These are phyloP conservation scores for Mylabris phalerata DNA, from an alignment of 1,140 invertebrate species.

Conservation along the genomic window DNA sequence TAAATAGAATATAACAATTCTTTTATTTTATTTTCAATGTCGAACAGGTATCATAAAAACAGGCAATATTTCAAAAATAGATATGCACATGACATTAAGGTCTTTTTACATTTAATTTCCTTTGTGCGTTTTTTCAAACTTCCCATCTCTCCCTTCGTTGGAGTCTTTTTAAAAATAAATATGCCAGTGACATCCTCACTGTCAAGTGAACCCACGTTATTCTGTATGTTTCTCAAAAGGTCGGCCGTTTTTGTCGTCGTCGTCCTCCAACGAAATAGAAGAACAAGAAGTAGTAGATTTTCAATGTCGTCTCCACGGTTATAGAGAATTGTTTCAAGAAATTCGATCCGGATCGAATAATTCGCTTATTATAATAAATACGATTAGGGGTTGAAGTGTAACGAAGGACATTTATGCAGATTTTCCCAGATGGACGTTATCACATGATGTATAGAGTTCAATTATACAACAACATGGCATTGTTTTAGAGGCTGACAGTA, in stretches of 20 bases:
- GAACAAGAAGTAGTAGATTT: slow-evolving; percentile 1
- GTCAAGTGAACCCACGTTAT: slow-evolving; percentile 32
- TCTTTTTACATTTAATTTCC: slow-evolving; percentile 5
- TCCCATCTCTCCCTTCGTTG: slow-evolving; percentile 20
- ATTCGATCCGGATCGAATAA: slow-evolving; percentile 1
- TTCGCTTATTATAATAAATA: too few relatives aligned
- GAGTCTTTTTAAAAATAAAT: slow-evolving; percentile 26
- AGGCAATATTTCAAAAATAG: neutral
- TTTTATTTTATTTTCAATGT: too few relatives aligned
- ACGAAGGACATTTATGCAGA: slow-evolving; percentile 20
- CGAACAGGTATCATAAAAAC: too few relatives aligned
- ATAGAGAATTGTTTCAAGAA: slow-evolving; percentile 10
- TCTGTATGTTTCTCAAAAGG: slow-evolving; percentile 5
- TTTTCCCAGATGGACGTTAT: slow-evolving; percentile 31
- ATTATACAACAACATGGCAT: slow-evolving; percentile 37
- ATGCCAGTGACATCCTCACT: slow-evolving; percentile 29
- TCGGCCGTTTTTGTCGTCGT: slow-evolving; percentile 4
- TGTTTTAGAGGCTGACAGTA: slow-evolving; percentile 36
- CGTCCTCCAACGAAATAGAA: too few relatives aligned
- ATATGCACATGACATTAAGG: slow-evolving; percentile 9
- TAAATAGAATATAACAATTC: too few relatives aligned
- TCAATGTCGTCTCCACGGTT: slow-evolving; percentile 4
- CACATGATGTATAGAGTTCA: slow-evolving; percentile 36
- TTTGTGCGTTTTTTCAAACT: too few relatives aligned
- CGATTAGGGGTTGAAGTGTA: slow-evolving; percentile 2